Evolutionary conservation across 2,888 invertebrate genomes (phyloP).

Genomic region (Fragum whitleyi): DNA sequence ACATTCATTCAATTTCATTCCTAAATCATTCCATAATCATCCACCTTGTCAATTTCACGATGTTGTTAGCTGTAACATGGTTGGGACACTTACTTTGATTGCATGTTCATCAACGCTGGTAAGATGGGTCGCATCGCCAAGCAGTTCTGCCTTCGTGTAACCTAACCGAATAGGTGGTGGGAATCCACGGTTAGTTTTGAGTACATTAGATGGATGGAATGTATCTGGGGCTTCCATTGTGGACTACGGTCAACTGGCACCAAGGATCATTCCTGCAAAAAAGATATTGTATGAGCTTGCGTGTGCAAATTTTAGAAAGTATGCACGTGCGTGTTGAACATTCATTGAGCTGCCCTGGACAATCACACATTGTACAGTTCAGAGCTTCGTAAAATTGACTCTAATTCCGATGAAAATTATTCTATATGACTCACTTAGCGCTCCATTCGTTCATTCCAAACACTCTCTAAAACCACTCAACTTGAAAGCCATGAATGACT

Average conservation of each 20-base stretch:
- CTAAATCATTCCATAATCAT: too few relatives aligned
- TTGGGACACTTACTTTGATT: constrained; percentile 62
- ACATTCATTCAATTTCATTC: too few relatives aligned
- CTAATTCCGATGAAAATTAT: too few relatives aligned
- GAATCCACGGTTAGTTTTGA: constrained; percentile 61
- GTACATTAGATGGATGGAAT: constrained; percentile 66
- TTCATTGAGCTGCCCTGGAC: not conserved
- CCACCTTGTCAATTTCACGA: too few relatives aligned
- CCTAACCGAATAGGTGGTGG: constrained; percentile 70
- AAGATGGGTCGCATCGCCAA: constrained; percentile 63
- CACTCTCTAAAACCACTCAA: too few relatives aligned
- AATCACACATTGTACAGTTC: not conserved
- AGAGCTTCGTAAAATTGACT: not conserved
- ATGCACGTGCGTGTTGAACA: not conserved
- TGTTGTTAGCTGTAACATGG: too few relatives aligned
- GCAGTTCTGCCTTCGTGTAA: constrained; percentile 67
- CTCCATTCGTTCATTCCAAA: too few relatives aligned
- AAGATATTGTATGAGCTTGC: not conserved
- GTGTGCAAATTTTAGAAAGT: not conserved
- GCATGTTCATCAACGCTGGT: constrained; percentile 69
- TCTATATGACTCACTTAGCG: too few relatives aligned
- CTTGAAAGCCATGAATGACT: too few relatives aligned
- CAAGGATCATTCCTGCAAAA: not conserved
- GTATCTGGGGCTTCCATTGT: constrained; percentile 67
- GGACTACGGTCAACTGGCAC: not conserved